Conservation (phyloP, 2,888 invertebrate genomes). For the Petrolisthes manimaculis region DNA sequence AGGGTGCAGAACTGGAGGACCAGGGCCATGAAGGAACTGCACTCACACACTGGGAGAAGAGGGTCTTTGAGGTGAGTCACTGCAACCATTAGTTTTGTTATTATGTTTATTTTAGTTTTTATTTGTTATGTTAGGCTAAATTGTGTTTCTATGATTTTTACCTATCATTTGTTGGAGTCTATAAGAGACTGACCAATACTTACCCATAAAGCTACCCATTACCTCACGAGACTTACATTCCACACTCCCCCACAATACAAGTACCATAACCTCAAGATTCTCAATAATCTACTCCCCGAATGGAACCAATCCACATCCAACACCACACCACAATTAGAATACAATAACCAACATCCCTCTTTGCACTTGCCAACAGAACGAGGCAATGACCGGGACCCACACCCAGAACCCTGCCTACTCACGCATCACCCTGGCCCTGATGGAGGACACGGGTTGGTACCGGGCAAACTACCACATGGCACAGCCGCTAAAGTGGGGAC, state of each 20-base stretch:
- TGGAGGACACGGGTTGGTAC: constrained; percentile 99
- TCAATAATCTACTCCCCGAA: no score
- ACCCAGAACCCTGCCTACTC: constrained; percentile 98
- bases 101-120: no score
- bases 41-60: constrained; percentile 98
- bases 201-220: no score
- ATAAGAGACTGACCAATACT: no score
- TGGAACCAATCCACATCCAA: no score
- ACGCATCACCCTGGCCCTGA: constrained; percentile 90
- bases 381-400: constrained; percentile 99
- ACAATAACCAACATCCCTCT: no score
- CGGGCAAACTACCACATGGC: constrained; percentile 90
- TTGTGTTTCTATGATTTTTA: neutral
- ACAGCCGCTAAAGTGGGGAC: constrained; percentile 90
- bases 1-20: constrained; percentile 97
- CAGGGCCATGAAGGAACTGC: constrained; percentile 98
- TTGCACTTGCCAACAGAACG: constrained; percentile 78
- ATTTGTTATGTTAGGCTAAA: neutral
- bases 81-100: no score
- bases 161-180: no score
- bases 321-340: no score
- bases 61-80: constrained; percentile 88
- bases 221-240: no score
- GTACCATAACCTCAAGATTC: no score
- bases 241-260: no score